Evolutionary conservation across 2,888 invertebrate species (phyloP).

Genomic region (Ectemnius continuus): DNA sequence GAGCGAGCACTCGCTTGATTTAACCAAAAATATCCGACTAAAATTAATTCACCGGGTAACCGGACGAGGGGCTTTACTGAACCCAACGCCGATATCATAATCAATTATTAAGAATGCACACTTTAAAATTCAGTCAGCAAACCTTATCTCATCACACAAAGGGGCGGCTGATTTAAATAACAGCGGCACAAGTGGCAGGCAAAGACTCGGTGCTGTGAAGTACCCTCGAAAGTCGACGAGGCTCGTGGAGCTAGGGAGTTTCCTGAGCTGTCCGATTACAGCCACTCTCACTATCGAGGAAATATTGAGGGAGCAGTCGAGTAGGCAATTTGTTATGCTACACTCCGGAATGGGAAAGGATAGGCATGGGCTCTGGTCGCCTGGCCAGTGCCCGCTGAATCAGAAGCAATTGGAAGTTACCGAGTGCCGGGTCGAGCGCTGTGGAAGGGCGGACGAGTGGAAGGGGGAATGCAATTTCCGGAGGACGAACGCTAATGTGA

Average conservation of each 20-base stretch:
- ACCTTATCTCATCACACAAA: too few relatives aligned
- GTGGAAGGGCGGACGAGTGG: background rate
- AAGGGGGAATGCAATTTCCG: conserved; percentile 57
- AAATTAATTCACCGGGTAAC: too few relatives aligned
- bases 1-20: conserved; percentile 26
- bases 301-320: background rate
- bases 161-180: too few relatives aligned
- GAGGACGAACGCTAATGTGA: conserved; percentile 37
- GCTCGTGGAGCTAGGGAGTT: background rate
- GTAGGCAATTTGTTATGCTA: conserved; percentile 30
- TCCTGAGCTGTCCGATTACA: conserved; percentile 25
- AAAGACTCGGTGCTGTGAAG: background rate
- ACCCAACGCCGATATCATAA: too few relatives aligned
- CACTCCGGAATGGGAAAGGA: conserved; percentile 36
- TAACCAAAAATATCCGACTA: conserved; percentile 1
- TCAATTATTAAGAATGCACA: too few relatives aligned
- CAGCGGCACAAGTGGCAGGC: too few relatives aligned
- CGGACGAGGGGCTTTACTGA: too few relatives aligned
- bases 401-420: conserved; percentile 44
- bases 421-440: conserved; percentile 4
- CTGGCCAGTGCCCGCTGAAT: conserved; percentile 34
- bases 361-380: conserved; percentile 4
- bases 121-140: too few relatives aligned
- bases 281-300: conserved; percentile 1
- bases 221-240: background rate